phyloP scores from a whole-genome alignment of 2,113 vertebrate genomes.

The Gallinago jamesoni region DNA sequence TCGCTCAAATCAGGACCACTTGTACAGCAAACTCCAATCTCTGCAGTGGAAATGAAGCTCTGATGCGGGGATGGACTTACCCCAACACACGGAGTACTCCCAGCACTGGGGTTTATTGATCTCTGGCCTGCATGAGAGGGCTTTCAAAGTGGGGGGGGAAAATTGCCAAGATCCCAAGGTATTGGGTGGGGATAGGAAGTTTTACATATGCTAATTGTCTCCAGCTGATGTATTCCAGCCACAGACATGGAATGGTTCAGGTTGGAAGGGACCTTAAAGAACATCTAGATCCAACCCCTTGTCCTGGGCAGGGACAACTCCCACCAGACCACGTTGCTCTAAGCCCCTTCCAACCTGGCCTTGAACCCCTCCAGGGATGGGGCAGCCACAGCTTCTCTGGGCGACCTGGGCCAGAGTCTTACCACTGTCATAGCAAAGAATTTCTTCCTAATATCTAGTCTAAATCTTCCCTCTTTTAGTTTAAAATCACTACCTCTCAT shows the following conservation, averaged over 20 bases:
- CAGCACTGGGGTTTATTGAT: not conserved
- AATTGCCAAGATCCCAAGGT: not conserved
- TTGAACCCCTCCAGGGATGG: not conserved
- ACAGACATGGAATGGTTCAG: not conserved
- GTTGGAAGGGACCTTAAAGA: not conserved
- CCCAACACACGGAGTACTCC: not conserved
- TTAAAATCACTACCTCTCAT: accelerated
- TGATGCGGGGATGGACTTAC: not conserved
- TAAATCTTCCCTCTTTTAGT: not conserved
- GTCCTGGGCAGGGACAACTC: not conserved
- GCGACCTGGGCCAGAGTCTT: not conserved
- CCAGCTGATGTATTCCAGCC: not conserved
- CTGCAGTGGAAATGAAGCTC: not conserved
- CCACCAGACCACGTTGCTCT: not conserved
- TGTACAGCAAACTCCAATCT: not conserved
- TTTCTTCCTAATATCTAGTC: not conserved
- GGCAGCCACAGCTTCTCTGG: not conserved
- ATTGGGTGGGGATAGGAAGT: not conserved
- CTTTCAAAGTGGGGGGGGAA: not conserved
- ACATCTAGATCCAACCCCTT: not conserved
- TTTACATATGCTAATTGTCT: not conserved
- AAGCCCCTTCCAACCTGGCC: not conserved
- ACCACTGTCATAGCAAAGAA: not conserved
- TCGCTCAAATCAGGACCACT: not conserved
- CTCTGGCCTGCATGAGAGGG: too few species aligned